Evolutionary conservation across 2,797 vertebrate genomes (phyloP).

Genomic region (Natrix natrix): DNA sequence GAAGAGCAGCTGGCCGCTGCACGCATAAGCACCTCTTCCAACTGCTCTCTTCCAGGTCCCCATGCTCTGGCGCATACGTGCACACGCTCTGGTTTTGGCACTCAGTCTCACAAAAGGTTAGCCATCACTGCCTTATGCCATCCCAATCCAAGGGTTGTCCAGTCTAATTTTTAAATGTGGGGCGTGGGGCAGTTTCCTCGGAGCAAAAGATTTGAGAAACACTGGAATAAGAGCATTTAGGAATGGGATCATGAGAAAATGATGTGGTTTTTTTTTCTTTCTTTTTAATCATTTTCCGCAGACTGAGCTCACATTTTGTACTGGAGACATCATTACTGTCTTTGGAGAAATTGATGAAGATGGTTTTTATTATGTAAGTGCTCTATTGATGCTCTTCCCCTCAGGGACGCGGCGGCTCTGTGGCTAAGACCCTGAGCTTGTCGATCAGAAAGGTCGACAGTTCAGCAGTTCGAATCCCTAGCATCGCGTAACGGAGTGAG

Average conservation of each 20-base stretch:
- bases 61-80: too few species aligned
- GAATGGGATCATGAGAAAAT: background rate
- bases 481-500: too few species aligned
- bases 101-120: too few species aligned
- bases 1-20: too few species aligned
- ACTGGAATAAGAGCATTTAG: background rate
- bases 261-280: fast-evolving
- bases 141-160: background rate
- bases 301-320: constrained; percentile 96
- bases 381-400: background rate
- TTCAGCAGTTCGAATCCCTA: too few species aligned
- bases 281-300: constrained; percentile 56
- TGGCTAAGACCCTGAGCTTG: too few species aligned
- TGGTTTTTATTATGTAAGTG: constrained; percentile 97
- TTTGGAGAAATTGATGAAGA: constrained; percentile 98
- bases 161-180: background rate
- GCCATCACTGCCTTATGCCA: background rate
- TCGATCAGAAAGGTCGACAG: too few species aligned
- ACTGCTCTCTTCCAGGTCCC: too few species aligned
- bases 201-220: background rate
- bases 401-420: too few species aligned
- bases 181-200: background rate
- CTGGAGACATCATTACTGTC: constrained; percentile 93
- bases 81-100: too few species aligned
- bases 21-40: too few species aligned